Evolutionary conservation across 2,113 vertebrate genomes (phyloP).

Genomic region (human (Homo sapiens)): DNA sequence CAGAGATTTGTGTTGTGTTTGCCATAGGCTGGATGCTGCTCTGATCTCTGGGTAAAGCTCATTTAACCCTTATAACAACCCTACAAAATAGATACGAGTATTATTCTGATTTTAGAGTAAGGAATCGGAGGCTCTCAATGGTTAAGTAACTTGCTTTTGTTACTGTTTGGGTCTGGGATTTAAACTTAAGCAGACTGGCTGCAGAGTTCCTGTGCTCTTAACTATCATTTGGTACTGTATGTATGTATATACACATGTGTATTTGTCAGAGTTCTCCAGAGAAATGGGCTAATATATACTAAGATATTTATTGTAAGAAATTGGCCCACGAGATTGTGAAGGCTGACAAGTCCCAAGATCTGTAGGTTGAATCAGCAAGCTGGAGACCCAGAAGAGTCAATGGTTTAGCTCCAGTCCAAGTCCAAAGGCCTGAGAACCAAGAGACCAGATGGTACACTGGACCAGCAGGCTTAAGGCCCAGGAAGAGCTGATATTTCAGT

Average conservation of each 20-base stretch:
- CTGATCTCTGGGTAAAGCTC: not conserved
- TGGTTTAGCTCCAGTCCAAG: not conserved
- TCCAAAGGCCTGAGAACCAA: not conserved
- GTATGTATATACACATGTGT: not conserved
- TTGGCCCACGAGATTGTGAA: not conserved
- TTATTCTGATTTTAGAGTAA: not conserved
- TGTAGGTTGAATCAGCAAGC: not conserved
- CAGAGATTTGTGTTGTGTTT: not conserved
- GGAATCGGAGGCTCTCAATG: not conserved
- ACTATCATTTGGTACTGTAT: not conserved
- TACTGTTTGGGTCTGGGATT: not conserved
- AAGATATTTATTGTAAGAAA: not conserved
- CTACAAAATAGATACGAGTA: not conserved
- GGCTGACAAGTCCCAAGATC: not conserved
- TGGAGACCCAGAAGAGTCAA: not conserved
- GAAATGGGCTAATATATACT: not conserved
- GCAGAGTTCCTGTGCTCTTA: not conserved
- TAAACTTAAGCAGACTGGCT: not conserved
- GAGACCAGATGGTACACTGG: not conserved
- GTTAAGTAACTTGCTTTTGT: not conserved
- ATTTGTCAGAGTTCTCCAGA: not conserved
- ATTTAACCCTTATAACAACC: not conserved
- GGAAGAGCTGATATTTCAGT: not conserved
- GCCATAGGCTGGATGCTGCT: not conserved
- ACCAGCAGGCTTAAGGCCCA: not conserved